These are phyloP conservation scores for Lacerta agilis DNA, from an alignment of 2,797 vertebrate species.

Conservation along the genomic window DNA sequence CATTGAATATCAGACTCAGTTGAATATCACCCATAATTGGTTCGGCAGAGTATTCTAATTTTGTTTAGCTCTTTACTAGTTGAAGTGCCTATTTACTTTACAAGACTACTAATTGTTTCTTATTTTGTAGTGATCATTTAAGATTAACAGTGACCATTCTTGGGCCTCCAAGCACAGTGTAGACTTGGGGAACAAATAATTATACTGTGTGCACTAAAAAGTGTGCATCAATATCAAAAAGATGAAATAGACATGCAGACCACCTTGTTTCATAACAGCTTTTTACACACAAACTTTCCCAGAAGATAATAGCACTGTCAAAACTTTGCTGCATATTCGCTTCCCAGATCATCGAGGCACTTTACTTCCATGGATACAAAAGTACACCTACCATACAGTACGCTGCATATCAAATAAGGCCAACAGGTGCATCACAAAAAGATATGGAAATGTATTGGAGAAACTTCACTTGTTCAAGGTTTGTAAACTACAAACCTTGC, in stretches of 20 bases:
- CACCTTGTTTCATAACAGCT: neutral
- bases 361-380: neutral
- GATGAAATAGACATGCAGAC: neutral
- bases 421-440: neutral
- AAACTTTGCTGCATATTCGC: neutral
- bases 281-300: neutral
- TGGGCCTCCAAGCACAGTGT: neutral
- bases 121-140: neutral
- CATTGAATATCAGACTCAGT: too few relatives aligned
- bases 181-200: neutral
- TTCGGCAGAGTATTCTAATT: neutral
- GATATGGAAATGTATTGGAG: neutral
- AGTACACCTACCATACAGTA: neutral
- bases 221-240: neutral
- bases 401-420: neutral
- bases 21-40: too few relatives aligned
- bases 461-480: neutral
- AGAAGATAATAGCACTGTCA: neutral
- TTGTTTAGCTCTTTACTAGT: neutral
- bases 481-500: neutral
- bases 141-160: neutral
- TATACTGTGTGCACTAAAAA: neutral
- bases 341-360: neutral
- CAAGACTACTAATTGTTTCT: neutral
- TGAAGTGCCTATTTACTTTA: neutral